A percentile compares a stretch with the other conserved stretches of the same genome.
These are phyloP conservation scores for Cyclopterus lumpus DNA, from an alignment of 2,797 vertebrate species.

Conservation along the genomic window DNA sequence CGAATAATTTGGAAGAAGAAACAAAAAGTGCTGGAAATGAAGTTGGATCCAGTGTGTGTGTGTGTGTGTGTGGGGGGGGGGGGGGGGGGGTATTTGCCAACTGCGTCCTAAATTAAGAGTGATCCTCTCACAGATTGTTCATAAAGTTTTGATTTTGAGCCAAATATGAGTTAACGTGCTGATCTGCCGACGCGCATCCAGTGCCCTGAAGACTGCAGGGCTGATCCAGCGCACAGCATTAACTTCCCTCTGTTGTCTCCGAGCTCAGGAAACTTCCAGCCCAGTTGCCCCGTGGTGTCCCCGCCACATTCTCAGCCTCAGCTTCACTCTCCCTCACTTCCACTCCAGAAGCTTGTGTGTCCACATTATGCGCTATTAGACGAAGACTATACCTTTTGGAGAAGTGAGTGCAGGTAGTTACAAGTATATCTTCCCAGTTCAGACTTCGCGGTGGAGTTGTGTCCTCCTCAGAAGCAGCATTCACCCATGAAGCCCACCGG, in stretches of 20 bases:
- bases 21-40: conserved; percentile 9
- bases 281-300: conserved; percentile 45
- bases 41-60: conserved; percentile 42
- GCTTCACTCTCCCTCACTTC: conserved; percentile 42
- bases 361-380: conserved; percentile 57
- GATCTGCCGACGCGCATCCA: conserved; percentile 3
- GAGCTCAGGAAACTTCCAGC: conserved; percentile 59
- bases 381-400: conserved; percentile 8
- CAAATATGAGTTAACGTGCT: not conserved
- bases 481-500: conserved; percentile 54
- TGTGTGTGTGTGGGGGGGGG: too few species aligned
- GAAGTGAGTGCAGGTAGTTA: conserved; percentile 1
- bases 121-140: conserved; percentile 1
- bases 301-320: conserved; percentile 65
- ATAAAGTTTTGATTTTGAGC: conserved; percentile 20
- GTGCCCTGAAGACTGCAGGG: not conserved
- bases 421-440: conserved; percentile 4
- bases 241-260: conserved; percentile 45
- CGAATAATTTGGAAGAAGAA: not conserved
- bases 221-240: conserved; percentile 36
- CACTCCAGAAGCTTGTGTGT: conserved; percentile 41
- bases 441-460: conserved; percentile 20
- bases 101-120: not conserved
- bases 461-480: conserved; percentile 32
- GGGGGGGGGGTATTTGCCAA: conserved; percentile 11